These are phyloP conservation scores for Sturnus vulgaris DNA, from an alignment of 2,113 vertebrate genomes.

Conservation along the genomic window DNA sequence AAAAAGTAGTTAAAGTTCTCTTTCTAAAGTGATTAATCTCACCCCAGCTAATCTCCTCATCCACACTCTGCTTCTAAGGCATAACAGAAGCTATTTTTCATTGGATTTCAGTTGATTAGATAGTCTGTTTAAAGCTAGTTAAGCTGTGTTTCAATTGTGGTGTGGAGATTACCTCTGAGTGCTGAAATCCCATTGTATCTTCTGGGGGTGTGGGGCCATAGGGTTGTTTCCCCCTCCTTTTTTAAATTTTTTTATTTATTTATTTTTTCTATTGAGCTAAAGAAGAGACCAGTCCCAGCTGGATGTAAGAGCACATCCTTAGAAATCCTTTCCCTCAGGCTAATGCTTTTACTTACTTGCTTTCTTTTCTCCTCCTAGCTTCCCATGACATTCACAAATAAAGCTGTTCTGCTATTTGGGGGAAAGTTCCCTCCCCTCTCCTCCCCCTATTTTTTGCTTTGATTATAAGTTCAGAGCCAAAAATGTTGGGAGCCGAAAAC, in stretches of 20 bases:
- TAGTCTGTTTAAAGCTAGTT: slow-evolving; percentile 59
- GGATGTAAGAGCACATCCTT: slow-evolving; percentile 39
- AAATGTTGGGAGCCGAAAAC: not conserved
- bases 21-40: slow-evolving; percentile 74
- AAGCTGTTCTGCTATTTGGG: slow-evolving; percentile 36
- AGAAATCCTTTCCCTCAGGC: slow-evolving; percentile 43
- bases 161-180: slow-evolving; percentile 29
- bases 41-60: slow-evolving; percentile 69
- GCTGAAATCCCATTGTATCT: slow-evolving; percentile 49
- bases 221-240: not conserved
- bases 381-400: slow-evolving; percentile 52
- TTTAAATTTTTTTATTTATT: not conserved
- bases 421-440: not conserved
- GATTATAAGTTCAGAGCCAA: slow-evolving; percentile 47
- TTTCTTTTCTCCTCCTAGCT: slow-evolving; percentile 44
- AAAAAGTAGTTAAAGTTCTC: slow-evolving; percentile 76
- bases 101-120: slow-evolving; percentile 67
- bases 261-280: not conserved
- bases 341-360: slow-evolving; percentile 28
- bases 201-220: not conserved
- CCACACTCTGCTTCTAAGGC: slow-evolving; percentile 62
- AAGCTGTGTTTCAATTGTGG: slow-evolving; percentile 60
- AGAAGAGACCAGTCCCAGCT: slow-evolving; percentile 36
- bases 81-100: slow-evolving; percentile 66
- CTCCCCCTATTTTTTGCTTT: slow-evolving; percentile 5